These are phyloP conservation scores for Micromys minutus DNA, from an alignment of 2,113 vertebrate genomes.

Conservation along the genomic window DNA sequence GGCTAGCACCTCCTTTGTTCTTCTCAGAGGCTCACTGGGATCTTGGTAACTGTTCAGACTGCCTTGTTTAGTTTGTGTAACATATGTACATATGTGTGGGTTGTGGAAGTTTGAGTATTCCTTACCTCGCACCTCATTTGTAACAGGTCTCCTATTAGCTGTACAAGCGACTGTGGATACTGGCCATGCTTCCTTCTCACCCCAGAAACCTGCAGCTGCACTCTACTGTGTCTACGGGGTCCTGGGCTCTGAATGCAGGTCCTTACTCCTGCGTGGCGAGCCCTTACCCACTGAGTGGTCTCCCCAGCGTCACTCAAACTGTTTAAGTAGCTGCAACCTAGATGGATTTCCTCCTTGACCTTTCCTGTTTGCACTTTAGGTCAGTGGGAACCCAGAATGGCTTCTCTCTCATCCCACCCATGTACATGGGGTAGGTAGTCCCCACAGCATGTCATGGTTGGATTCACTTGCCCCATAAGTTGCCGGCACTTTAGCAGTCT, in stretches of 20 bases:
- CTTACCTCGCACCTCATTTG: not conserved
- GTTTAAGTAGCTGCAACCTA: not conserved
- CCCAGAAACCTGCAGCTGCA: not conserved
- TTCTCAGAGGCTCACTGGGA: not conserved
- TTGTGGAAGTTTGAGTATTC: not conserved
- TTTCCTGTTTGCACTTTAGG: not conserved
- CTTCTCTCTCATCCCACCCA: not conserved
- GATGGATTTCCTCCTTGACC: not conserved
- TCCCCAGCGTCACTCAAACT: not conserved
- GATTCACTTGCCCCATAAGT: not conserved
- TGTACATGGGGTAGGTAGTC: not conserved
- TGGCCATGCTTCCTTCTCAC: not conserved
- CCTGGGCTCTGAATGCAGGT: not conserved
- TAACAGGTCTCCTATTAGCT: not conserved
- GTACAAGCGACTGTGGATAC: not conserved
- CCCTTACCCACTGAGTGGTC: not conserved
- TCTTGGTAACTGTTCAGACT: slow-evolving; percentile 3
- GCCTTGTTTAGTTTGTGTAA: not conserved
- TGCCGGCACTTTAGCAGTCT: not conserved
- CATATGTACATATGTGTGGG: no score
- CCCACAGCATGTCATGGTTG: not conserved
- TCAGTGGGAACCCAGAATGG: not conserved
- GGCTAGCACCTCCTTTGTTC: not conserved
- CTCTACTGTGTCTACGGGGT: rapidly evolving
- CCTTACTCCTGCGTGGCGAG: not conserved